Evolutionary conservation across 2,797 vertebrate species (phyloP).

Genomic region (Neosilurus hyrtlii): DNA sequence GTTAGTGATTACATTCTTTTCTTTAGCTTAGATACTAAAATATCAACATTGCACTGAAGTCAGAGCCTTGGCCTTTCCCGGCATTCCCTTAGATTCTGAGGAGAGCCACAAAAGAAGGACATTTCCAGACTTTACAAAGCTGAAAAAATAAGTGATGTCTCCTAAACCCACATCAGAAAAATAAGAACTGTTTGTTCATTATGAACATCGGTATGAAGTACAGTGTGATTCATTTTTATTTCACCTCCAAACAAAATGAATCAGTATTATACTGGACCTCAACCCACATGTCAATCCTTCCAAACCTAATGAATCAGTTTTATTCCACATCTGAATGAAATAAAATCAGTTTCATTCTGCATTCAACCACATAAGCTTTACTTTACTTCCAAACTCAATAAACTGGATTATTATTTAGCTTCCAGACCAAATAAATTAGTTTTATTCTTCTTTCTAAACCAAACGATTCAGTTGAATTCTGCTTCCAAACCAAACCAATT

Average conservation of each 20-base stretch:
- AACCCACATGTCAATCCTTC: background rate
- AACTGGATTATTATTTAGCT: background rate
- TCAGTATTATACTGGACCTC: background rate
- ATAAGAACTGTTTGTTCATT: background rate
- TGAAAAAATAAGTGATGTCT: background rate
- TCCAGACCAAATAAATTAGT: background rate
- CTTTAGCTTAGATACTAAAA: slow-evolving; percentile 1
- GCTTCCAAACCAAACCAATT: background rate
- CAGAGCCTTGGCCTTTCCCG: background rate
- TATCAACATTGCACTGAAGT: background rate
- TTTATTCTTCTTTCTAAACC: background rate
- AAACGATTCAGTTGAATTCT: background rate
- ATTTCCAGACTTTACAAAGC: background rate
- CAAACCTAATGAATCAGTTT: background rate
- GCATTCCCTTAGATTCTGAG: background rate
- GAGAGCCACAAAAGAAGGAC: background rate
- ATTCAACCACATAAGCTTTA: too few relatives aligned
- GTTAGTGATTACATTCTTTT: background rate
- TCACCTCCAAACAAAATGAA: background rate
- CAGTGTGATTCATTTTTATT: background rate
- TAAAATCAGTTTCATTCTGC: background rate
- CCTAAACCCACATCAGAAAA: background rate
- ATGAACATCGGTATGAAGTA: background rate
- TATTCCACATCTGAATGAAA: background rate
- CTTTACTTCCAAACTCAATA: background rate